phyloP scores from a whole-genome alignment of 2,113 vertebrate genomes.

The Craseonycteris thonglongyai region DNA sequence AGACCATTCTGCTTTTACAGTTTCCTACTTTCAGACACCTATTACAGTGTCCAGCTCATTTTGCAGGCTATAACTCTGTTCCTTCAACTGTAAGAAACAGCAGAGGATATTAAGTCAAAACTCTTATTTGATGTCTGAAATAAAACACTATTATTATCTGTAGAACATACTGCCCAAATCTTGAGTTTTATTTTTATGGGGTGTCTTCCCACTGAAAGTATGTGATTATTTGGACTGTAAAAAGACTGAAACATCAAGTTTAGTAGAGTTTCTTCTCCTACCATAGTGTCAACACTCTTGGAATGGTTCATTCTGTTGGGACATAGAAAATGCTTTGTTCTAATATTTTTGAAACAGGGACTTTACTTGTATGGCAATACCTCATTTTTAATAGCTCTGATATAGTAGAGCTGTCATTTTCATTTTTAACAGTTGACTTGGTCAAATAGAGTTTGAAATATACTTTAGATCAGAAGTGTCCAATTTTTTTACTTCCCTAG shows the following conservation, averaged over 20 bases:
- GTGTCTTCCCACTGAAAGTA: neutral
- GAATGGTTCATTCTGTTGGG: neutral
- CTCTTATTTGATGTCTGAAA: neutral
- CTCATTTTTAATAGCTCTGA: neutral
- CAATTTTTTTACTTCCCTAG: too few species aligned
- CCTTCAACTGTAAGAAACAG: neutral
- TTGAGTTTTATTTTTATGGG: neutral
- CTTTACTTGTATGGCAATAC: neutral
- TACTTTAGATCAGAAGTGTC: too few species aligned
- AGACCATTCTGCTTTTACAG: neutral
- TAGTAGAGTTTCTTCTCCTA: neutral
- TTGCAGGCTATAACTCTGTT: neutral
- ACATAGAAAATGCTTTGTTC: neutral
- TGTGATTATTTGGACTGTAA: neutral
- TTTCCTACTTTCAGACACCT: neutral
- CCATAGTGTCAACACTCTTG: neutral
- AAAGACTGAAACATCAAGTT: neutral
- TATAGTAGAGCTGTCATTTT: neutral
- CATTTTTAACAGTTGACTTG: neutral
- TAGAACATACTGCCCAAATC: neutral
- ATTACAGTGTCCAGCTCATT: neutral
- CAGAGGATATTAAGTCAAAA: neutral
- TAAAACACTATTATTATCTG: neutral
- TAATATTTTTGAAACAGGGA: neutral
- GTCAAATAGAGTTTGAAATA: neutral